Conservation (phyloP, 2,888 invertebrate genomes). For the Caenorhabditis sp. region DNA sequence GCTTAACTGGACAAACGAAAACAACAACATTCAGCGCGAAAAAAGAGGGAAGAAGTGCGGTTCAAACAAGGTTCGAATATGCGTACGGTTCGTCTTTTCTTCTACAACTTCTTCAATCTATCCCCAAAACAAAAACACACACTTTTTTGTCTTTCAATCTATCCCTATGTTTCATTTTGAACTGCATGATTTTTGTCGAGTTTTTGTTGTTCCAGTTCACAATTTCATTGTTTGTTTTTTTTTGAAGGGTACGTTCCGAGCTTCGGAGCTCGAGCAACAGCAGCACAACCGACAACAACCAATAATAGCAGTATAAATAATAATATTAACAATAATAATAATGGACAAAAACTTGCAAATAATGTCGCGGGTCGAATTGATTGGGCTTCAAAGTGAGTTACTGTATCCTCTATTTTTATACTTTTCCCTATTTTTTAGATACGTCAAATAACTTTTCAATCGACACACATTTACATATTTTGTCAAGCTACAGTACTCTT, state of each 20-base stretch:
- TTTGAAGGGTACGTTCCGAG: constrained; percentile 58
- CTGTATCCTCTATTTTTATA: neutral
- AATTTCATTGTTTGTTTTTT: neutral
- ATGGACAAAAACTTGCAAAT: constrained; percentile 10
- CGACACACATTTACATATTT: neutral
- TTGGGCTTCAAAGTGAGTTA: constrained; percentile 82
- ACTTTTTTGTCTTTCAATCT: constrained; percentile 1
- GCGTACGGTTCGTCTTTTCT: constrained; percentile 65
- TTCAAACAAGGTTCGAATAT: constrained; percentile 70
- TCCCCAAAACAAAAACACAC: too few species aligned
- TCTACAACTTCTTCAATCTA: constrained; percentile 3
- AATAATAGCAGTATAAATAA: constrained; percentile 15
- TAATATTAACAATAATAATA: neutral
- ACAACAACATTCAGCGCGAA: constrained; percentile 51
- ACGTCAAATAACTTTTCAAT: constrained; percentile 1
- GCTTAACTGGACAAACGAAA: constrained; percentile 28
- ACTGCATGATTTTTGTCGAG: too few species aligned
- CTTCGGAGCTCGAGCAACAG: constrained; percentile 48
- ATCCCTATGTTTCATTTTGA: constrained; percentile 2
- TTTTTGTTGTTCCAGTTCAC: too few species aligned
- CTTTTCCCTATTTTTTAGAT: constrained; percentile 4
- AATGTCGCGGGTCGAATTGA: constrained; percentile 76
- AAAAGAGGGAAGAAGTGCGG: constrained; percentile 55
- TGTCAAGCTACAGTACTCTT: neutral
- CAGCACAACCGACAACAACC: constrained; percentile 16